Evolutionary conservation across 2,113 vertebrate genomes (phyloP).

Genomic region (Psilopsiagon aymara): DNA sequence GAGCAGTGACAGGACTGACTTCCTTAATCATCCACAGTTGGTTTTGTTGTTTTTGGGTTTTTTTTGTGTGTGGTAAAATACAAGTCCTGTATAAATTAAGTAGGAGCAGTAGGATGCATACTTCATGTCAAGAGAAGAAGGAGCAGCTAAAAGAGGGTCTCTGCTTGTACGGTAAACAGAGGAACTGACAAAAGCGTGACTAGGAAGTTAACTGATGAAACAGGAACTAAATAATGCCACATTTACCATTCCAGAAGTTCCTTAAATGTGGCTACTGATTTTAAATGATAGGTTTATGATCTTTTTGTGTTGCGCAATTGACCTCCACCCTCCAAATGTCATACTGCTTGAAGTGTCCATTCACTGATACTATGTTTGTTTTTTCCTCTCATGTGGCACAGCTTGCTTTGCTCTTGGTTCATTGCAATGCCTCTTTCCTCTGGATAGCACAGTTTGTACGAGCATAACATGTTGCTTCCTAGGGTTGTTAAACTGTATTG

Average conservation of each 20-base stretch:
- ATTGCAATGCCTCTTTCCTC: background rate
- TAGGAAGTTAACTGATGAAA: background rate
- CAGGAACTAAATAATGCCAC: background rate
- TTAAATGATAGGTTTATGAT: background rate
- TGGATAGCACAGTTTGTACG: background rate
- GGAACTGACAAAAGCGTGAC: background rate
- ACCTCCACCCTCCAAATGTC: background rate
- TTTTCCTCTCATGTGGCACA: background rate
- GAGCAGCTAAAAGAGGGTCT: background rate
- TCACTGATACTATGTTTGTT: background rate
- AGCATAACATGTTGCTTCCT: background rate
- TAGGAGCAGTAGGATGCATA: background rate
- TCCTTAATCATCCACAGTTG: background rate
- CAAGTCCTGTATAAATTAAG: background rate
- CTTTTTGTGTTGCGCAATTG: background rate
- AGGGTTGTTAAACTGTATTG: background rate
- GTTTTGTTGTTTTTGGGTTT: background rate
- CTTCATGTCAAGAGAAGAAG: background rate
- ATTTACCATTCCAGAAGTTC: background rate
- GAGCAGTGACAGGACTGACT: background rate
- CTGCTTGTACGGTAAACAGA: background rate
- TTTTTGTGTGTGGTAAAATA: background rate
- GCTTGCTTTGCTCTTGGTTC: background rate
- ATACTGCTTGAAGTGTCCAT: background rate
- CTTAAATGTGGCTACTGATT: background rate